Evolutionary conservation across 2,888 invertebrate genomes (phyloP).

Genomic region (Lycocerus yunnanus): DNA sequence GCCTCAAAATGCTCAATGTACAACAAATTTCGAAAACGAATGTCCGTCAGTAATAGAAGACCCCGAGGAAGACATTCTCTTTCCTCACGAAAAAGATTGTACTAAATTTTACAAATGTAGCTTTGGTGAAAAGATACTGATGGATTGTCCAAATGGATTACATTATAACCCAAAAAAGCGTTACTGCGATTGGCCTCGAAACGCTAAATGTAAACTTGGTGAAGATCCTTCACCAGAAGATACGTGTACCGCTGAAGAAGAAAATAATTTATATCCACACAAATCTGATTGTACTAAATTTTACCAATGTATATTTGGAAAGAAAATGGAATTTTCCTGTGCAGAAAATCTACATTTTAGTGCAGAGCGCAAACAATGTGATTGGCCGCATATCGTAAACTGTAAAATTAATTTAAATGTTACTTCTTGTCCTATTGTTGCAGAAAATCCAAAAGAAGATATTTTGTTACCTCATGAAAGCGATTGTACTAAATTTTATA

Average conservation of each 20-base stretch:
- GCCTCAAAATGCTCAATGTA: conserved; percentile 6
- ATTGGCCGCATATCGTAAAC: conserved; percentile 27
- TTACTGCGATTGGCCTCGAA: conserved; percentile 35
- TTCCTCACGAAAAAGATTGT: conserved; percentile 19
- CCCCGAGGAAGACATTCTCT: conserved; percentile 9
- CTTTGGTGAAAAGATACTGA: background rate
- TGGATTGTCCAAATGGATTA: conserved; percentile 18
- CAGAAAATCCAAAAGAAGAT: conserved; percentile 12
- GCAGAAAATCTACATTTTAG: conserved; percentile 32
- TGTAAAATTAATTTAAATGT: conserved; percentile 11
- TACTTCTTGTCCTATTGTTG: background rate
- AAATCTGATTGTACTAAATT: conserved; percentile 29
- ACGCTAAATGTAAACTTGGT: conserved; percentile 23
- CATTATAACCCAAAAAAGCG: conserved; percentile 30
- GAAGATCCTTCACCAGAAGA: background rate
- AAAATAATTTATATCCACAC: conserved; percentile 15
- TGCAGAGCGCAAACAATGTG: conserved; percentile 26
- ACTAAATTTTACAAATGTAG: conserved; percentile 24
- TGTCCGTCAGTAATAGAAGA: conserved; percentile 7
- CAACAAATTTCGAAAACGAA: background rate
- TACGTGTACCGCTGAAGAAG: background rate
- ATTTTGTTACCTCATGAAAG: conserved; percentile 20
- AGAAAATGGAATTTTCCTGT: conserved; percentile 22
- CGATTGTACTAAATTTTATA: conserved; percentile 31
- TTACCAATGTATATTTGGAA: conserved; percentile 31